Evolutionary conservation across 2,113 vertebrate genomes (phyloP).

Genomic region (Etheostoma spectabile): DNA sequence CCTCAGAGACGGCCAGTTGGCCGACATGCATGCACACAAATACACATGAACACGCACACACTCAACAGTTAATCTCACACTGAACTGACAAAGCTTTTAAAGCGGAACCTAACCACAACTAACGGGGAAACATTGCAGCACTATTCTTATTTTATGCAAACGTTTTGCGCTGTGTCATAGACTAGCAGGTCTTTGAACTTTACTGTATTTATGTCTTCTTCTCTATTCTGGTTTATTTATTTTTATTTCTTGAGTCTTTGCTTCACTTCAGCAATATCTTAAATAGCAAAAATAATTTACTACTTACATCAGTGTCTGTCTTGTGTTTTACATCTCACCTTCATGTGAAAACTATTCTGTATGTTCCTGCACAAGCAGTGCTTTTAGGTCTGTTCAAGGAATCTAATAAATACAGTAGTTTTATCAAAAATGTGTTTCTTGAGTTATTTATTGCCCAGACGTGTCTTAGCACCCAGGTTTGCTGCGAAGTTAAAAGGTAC

Average conservation of each 20-base stretch:
- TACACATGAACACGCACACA: constrained; percentile 9
- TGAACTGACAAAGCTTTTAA: constrained; percentile 78
- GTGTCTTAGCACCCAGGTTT: not conserved
- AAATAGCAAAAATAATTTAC: constrained; percentile 41
- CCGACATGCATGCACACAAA: constrained; percentile 10
- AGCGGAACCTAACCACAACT: constrained; percentile 79
- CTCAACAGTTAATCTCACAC: constrained; percentile 40
- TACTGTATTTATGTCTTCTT: constrained; percentile 67
- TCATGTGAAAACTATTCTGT: constrained; percentile 38
- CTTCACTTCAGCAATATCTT: constrained; percentile 21
- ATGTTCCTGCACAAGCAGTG: constrained; percentile 35
- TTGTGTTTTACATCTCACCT: constrained; percentile 44
- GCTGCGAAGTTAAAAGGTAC: constrained; percentile 1
- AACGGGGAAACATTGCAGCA: constrained; percentile 60
- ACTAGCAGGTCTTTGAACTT: constrained; percentile 50
- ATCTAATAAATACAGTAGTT: constrained; percentile 76
- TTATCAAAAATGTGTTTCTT: constrained; percentile 35
- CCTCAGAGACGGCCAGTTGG: not conserved
- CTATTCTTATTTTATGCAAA: constrained; percentile 48
- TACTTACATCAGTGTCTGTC: constrained; percentile 57
- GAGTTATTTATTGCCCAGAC: constrained; percentile 18
- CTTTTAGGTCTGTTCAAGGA: constrained; percentile 54
- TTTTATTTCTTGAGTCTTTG: constrained; percentile 60
- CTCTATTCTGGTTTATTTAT: constrained; percentile 81
- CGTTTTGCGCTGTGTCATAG: constrained; percentile 35